Conservation (phyloP, 2,888 invertebrate genomes). For the Oscheius sp. region DNA sequence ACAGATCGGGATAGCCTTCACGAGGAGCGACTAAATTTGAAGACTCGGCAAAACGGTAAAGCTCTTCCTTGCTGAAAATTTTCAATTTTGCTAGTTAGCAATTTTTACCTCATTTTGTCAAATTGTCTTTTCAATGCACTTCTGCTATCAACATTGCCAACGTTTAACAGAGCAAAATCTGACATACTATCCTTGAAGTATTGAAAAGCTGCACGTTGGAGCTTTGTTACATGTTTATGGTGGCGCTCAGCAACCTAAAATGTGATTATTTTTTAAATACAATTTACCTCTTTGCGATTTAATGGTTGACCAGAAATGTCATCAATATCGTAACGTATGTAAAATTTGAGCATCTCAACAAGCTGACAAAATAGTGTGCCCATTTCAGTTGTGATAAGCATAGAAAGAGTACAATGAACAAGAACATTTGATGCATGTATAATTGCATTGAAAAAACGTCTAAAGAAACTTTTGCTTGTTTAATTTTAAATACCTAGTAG, state of each 20-base stretch:
- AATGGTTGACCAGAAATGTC: conserved; percentile 74
- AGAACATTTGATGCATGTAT: conserved; percentile 93
- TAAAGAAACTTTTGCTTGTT: conserved; percentile 15
- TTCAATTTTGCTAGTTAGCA: conserved; percentile 32
- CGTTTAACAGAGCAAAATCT: conserved; percentile 88
- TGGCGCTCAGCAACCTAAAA: conserved; percentile 84
- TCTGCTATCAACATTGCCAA: conserved; percentile 91
- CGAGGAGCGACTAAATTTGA: conserved; percentile 84
- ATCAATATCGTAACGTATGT: conserved; percentile 95
- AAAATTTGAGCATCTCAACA: conserved; percentile 92
- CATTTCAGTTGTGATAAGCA: conserved; percentile 73
- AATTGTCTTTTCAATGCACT: conserved; percentile 86
- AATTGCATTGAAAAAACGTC: conserved; percentile 91
- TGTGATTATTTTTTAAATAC: not conserved
- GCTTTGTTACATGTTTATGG: conserved; percentile 87
- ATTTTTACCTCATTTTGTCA: conserved; percentile 44
- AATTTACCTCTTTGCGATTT: conserved; percentile 56
- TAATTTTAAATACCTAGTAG: conserved; percentile 78
- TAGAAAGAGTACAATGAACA: conserved; percentile 85
- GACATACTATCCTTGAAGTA: conserved; percentile 74
- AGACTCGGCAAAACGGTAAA: conserved; percentile 86
- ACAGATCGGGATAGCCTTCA: conserved; percentile 71
- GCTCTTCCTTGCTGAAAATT: conserved; percentile 79
- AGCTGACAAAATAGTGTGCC: conserved; percentile 76
- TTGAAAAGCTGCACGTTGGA: conserved; percentile 92